Evolutionary conservation across 2,888 invertebrate species (phyloP).

Genomic region (Acleris holmiana): DNA sequence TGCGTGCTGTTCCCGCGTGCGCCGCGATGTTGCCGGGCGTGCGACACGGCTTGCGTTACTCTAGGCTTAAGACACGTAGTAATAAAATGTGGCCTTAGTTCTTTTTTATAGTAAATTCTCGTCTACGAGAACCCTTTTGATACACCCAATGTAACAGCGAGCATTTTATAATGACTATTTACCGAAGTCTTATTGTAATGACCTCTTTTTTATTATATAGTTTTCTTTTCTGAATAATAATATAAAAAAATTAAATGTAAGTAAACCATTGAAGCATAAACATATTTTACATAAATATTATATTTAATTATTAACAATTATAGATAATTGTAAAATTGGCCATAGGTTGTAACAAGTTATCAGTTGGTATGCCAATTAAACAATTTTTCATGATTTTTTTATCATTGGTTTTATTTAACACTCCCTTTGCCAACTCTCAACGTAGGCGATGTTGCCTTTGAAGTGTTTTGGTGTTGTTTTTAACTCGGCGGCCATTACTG

Average conservation of each 20-base stretch:
- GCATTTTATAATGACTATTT: constrained; percentile 72
- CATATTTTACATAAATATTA: constrained; percentile 84
- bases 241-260: constrained; percentile 82
- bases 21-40: constrained; percentile 45
- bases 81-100: constrained; percentile 80
- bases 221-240: constrained; percentile 77
- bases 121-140: constrained; percentile 47
- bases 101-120: constrained; percentile 60
- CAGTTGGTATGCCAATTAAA: constrained; percentile 84
- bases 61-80: constrained; percentile 68
- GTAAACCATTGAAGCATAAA: constrained; percentile 83
- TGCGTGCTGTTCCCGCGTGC: constrained; percentile 37
- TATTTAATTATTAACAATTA: constrained; percentile 83
- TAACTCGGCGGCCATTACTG: too few relatives aligned
- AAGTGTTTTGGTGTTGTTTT: too few relatives aligned
- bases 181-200: constrained; percentile 71
- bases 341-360: constrained; percentile 84
- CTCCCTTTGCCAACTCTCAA: background rate
- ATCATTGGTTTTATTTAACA: constrained; percentile 66
- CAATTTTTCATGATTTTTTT: constrained; percentile 85
- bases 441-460: too few relatives aligned
- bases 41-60: constrained; percentile 62
- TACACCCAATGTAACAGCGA: constrained; percentile 59
- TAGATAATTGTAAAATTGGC: constrained; percentile 84
- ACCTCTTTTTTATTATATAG: constrained; percentile 70